Evolutionary conservation across 2,888 invertebrate genomes (phyloP), one percentile per base, ranked within the genome.

Genomic region (Frankliniella intonsa): DNA sequence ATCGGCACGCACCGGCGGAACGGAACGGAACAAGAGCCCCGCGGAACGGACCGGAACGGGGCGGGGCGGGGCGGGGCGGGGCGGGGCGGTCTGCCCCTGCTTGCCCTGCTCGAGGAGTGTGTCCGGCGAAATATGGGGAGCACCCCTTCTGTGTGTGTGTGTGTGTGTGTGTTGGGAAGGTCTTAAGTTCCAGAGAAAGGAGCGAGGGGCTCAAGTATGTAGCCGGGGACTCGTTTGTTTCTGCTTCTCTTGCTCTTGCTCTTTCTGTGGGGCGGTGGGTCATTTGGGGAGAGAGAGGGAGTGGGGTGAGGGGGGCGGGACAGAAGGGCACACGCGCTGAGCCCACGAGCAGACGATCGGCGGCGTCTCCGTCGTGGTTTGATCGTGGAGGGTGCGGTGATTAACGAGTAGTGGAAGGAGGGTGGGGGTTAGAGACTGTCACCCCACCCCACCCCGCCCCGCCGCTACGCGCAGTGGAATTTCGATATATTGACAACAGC

Each of bases 41-140:
- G 69, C 69, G 69, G 69, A 76, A 76, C 69, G 69, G 69, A 76
- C 11, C 69, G 69, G 69, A 76, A 76, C 69, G 69, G 62, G 17
- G 55, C 55, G 55, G 55, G 38, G 38, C 38, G 38, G 38, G 38
- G 38, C 38, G 38, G 5, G 38, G 38, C 38, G 38, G 38, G 38
- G 38, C 38, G 38, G 5, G 38, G 38, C 38, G 38, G 38, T n/a
- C n/a, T n/a, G n/a, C 38, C 38, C 38, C 38, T 38, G 38, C 38
- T 38, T 38, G 38, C 38, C 38, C 5, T 38, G 38, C 38, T 38
- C 38, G 5, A 38, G 38, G 38, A 38, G 38, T 38, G 38, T 38
- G 38, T 38, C 38, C 38, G 38, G 38, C 38, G 38, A 38, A 38
- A 38, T 38, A 38, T 38, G 38, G 38, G 38, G 5, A 62, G 0